Evolutionary conservation across 2,797 vertebrate species (phyloP), one percentile per base, ranked within the genome.

Genomic region (Chromis chromis): DNA sequence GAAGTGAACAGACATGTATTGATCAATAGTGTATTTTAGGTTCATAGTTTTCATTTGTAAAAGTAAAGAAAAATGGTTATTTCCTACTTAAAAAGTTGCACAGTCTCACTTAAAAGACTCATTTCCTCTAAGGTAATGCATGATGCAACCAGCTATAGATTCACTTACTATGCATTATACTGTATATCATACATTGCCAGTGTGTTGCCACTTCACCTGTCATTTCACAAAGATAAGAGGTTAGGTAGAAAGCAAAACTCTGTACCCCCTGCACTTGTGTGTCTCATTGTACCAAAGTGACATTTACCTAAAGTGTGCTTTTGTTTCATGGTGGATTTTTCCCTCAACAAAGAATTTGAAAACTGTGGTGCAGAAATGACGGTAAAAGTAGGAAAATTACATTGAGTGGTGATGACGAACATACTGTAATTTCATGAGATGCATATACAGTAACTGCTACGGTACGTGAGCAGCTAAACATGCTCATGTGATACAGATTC

Each of bases 391-490:
- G n/a, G 42, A 63, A 57, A 13, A 25, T 50, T 24, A 60, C 42
- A n/a, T 7, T 17, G 31, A 9, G 48, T 2, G 19, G 52, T 65
- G 12, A 21, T 42, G 39, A 74, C 42, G 52, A 49, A 62, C 25
- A 22, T 55, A 59, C 65, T 66, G 49, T 78, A 64, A 70, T 67
- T 71, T 82, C 36, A 68, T 31, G 14, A 71, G 53, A 44, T 21
- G 2, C 36, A 28, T 14, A 62, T 80, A 70, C 70, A 82, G 74
- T 82, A 70, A 86, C 17, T 27, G 28, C 48, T 66, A 64, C 17
- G 19, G 36, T 36, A 74, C 8, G 65, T 69, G 81, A 76, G 81
- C 85, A 79, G 14, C 17, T 65, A 4, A 58, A 54, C 21, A 31
- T 50, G 50, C 44, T 70, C 56, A 73, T 82, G 67, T 68, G 57